Evolutionary conservation across 2,888 invertebrate species (phyloP).

Genomic region (Morpho helenor): DNA sequence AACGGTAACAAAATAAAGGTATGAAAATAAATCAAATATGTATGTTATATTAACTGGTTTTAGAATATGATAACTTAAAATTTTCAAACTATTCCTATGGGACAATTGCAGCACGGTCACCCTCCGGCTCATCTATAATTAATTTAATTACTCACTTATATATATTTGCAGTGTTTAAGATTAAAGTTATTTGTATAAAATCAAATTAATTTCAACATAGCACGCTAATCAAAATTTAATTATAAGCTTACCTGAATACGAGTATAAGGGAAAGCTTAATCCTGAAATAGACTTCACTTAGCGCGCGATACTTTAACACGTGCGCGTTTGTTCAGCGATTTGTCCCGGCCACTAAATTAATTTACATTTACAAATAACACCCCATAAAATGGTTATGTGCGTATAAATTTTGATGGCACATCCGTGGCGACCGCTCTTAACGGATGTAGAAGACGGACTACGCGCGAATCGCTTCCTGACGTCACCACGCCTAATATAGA

Average conservation of each 20-base stretch:
- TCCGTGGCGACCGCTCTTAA: constrained; percentile 49
- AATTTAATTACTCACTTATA: too few relatives aligned
- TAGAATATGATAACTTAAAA: too few relatives aligned
- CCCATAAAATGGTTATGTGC: constrained; percentile 21
- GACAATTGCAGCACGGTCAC: too few relatives aligned
- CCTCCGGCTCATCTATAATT: too few relatives aligned
- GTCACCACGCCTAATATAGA: constrained; percentile 70
- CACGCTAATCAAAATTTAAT: too few relatives aligned
- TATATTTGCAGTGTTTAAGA: too few relatives aligned
- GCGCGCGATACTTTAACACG: constrained; percentile 17
- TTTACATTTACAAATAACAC: constrained; percentile 13
- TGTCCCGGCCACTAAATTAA: constrained; percentile 10
- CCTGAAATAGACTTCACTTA: constrained; percentile 10
- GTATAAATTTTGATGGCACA: constrained; percentile 21
- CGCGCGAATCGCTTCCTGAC: constrained; percentile 53
- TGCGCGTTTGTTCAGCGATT: not conserved
- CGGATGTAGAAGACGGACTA: constrained; percentile 63
- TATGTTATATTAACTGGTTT: too few relatives aligned
- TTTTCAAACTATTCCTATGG: too few relatives aligned
- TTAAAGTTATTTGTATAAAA: too few relatives aligned
- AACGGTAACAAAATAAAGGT: too few relatives aligned
- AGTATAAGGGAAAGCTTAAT: constrained; percentile 5
- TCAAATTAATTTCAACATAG: too few relatives aligned
- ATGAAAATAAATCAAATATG: too few relatives aligned
- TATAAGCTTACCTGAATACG: constrained; percentile 4